These are phyloP conservation scores for Halcyon chelicuti DNA, from an alignment of 2,797 vertebrate genomes.

Conservation along the genomic window DNA sequence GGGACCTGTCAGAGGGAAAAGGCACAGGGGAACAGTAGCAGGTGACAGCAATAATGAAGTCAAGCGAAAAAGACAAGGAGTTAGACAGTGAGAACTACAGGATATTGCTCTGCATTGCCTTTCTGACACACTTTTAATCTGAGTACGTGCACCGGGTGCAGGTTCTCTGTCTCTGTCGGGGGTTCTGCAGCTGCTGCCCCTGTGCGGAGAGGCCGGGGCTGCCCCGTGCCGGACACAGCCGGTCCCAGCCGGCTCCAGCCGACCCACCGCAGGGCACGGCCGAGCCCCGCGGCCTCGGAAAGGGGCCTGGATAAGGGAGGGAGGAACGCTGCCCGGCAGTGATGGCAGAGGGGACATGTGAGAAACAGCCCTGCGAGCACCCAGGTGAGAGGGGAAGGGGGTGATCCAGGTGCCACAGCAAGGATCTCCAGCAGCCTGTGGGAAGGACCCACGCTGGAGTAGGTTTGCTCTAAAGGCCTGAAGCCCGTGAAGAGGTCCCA, in stretches of 20 bases:
- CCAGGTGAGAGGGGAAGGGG: background rate
- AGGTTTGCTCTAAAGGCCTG: background rate
- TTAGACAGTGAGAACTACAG: background rate
- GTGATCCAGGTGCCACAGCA: rapidly evolving
- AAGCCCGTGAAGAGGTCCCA: background rate
- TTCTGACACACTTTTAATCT: background rate
- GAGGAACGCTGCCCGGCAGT: background rate
- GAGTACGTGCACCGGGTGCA: rapidly evolving
- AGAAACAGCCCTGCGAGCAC: background rate
- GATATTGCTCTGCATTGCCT: rapidly evolving
- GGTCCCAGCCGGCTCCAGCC: background rate
- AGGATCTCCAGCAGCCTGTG: background rate
- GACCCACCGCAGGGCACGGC: background rate
- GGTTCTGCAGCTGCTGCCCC: too few species aligned
- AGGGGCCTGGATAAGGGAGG: too few species aligned
- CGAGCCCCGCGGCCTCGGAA: too few species aligned
- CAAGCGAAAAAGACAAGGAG: background rate
- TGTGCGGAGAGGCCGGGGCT: rapidly evolving
- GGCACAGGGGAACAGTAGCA: background rate
- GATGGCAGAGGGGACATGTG: background rate
- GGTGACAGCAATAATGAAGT: background rate
- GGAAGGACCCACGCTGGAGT: rapidly evolving
- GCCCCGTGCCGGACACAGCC: background rate
- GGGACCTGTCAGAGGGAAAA: background rate
- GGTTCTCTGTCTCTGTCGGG: rapidly evolving